A percentile compares a stretch with the other conserved stretches of the same genome.
Evolutionary conservation across 2,797 vertebrate species (phyloP).

Genomic region (Chaunax sp.): DNA sequence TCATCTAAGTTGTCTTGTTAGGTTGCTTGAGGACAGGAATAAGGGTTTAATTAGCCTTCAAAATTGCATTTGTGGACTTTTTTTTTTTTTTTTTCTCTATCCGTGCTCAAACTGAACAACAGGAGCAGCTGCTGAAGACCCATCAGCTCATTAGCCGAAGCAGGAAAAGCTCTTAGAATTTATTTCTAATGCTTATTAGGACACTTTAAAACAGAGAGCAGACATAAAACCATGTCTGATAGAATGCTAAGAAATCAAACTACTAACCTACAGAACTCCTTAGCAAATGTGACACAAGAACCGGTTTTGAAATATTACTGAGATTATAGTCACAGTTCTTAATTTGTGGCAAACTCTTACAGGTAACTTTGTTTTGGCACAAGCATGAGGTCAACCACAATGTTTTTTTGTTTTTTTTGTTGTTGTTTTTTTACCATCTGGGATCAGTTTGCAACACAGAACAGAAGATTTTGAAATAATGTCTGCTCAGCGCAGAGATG

Average conservation of each 20-base stretch:
- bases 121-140: background rate
- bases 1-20: background rate
- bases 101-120: background rate
- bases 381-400: no score
- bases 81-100: no score
- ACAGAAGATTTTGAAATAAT: constrained; percentile 2
- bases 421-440: no score
- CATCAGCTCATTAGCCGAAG: constrained; percentile 33
- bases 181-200: constrained; percentile 29
- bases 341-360: constrained; percentile 10
- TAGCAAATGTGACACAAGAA: background rate
- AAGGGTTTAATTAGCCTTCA: constrained; percentile 14
- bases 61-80: background rate
- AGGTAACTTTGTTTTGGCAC: no score
- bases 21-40: background rate
- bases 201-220: background rate
- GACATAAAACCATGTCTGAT: background rate
- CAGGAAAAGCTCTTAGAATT: constrained; percentile 17
- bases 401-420: no score
- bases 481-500: constrained; percentile 67
- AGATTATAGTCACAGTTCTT: background rate
- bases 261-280: constrained; percentile 20
- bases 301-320: constrained; percentile 3
- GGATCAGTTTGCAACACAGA: no score
- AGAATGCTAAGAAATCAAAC: background rate